Evolutionary conservation across 2,888 invertebrate genomes (phyloP).

Genomic region (Lamellibrachia columna): DNA sequence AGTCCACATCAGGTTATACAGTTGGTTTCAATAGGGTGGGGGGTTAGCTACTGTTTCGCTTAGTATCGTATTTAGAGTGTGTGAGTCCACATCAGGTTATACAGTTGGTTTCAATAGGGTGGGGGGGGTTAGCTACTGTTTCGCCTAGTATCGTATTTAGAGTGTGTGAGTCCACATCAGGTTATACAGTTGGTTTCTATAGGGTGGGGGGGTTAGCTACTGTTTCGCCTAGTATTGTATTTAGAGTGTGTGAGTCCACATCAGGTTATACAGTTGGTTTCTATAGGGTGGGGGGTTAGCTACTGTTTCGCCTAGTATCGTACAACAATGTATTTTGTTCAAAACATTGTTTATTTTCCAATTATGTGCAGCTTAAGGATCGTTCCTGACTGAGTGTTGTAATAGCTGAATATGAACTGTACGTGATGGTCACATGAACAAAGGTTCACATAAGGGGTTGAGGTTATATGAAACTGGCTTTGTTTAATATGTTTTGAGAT

Average conservation of each 20-base stretch:
- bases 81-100: too few relatives aligned
- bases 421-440: background rate
- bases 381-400: background rate
- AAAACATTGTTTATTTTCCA: background rate
- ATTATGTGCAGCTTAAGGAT: background rate
- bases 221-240: background rate
- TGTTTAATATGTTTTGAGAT: too few relatives aligned
- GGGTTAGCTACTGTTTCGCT: background rate
- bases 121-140: background rate
- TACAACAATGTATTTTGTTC: background rate
- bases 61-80: background rate
- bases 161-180: too few relatives aligned
- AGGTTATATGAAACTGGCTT: too few relatives aligned
- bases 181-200: too few relatives aligned
- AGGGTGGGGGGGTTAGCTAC: background rate
- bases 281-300: background rate
- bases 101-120: too few relatives aligned
- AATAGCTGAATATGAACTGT: background rate
- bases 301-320: background rate
- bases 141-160: background rate
- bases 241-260: too few relatives aligned
- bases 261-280: too few relatives aligned
- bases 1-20: too few relatives aligned
- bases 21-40: background rate
- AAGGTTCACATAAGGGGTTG: background rate